phyloP scores from a whole-genome alignment of 1,140 invertebrate species.

The Melitaea cinxia region DNA sequence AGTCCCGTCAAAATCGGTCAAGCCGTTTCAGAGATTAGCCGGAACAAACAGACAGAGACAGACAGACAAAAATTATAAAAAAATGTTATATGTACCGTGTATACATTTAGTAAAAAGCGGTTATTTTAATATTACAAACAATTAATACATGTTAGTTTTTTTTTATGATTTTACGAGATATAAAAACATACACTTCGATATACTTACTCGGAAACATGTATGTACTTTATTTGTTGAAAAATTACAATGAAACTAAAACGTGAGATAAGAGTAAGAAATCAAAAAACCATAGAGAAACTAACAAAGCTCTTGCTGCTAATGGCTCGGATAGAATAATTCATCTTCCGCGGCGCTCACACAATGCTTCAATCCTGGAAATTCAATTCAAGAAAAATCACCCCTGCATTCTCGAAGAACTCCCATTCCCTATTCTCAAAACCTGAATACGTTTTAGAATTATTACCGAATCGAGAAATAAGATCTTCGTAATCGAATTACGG shows the following conservation, averaged over 20 bases:
- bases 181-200: no score
- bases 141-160: no score
- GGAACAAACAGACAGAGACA: no score
- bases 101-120: no score
- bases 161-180: no score
- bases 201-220: no score
- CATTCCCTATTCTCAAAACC: conserved; percentile 55
- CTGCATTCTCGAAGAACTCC: conserved; percentile 40
- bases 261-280: conserved; percentile 1
- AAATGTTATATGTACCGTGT: no score
- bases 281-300: conserved; percentile 17
- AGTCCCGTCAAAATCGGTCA: no score
- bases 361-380: conserved; percentile 16
- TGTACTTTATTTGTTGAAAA: not conserved
- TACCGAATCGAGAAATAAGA: conserved; percentile 66
- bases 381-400: conserved; percentile 42
- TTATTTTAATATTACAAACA: no score
- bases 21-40: no score
- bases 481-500: conserved; percentile 64
- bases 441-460: conserved; percentile 57
- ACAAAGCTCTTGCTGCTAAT: conserved; percentile 15
- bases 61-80: no score
- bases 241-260: not conserved
- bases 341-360: conserved; percentile 14
- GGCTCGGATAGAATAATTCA: conserved; percentile 21